Percentiles rank a stretch among this genome's conserved stretches.
Evolutionary conservation across 2,888 invertebrate genomes (phyloP).

Genomic region (Sussaba pulchella): DNA sequence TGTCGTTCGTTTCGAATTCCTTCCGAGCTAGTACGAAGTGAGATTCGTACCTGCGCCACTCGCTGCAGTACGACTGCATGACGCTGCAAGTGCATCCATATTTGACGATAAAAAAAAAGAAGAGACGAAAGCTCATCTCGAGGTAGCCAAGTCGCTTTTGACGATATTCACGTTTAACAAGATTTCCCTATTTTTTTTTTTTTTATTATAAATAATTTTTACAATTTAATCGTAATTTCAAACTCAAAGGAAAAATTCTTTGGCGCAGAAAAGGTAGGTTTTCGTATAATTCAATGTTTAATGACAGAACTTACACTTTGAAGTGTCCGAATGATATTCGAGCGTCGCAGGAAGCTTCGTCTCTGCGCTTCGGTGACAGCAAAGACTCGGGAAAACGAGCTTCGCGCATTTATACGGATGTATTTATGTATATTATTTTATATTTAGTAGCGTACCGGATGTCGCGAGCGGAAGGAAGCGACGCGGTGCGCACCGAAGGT

Average conservation of each 20-base stretch:
- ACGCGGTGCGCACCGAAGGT: conserved; percentile 3
- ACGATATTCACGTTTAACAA: neutral
- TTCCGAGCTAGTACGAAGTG: neutral
- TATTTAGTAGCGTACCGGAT: conserved; percentile 43
- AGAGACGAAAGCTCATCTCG: neutral
- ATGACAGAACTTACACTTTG: neutral
- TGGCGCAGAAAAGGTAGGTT: neutral
- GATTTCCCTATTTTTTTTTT: neutral
- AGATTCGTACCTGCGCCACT: neutral
- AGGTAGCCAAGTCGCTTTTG: conserved; percentile 1
- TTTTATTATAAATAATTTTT: neutral
- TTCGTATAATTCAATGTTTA: conserved; percentile 4
- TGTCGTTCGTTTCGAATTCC: conserved; percentile 48
- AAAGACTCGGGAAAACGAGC: conserved; percentile 3
- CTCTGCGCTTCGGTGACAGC: conserved; percentile 27
- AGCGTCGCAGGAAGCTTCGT: conserved; percentile 29
- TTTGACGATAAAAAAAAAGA: neutral
- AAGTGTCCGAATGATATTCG: conserved; percentile 20
- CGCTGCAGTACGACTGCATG: neutral
- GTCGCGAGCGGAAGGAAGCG: conserved; percentile 8
- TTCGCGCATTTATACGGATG: conserved; percentile 10
- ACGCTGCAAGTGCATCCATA: neutral
- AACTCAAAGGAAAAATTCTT: neutral
- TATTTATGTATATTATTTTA: conserved; percentile 25
- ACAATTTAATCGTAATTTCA: neutral